Evolutionary conservation across 1,140 invertebrate species (phyloP), one percentile per base, ranked within the genome.

Genomic region (Rhyzopertha dominica): DNA sequence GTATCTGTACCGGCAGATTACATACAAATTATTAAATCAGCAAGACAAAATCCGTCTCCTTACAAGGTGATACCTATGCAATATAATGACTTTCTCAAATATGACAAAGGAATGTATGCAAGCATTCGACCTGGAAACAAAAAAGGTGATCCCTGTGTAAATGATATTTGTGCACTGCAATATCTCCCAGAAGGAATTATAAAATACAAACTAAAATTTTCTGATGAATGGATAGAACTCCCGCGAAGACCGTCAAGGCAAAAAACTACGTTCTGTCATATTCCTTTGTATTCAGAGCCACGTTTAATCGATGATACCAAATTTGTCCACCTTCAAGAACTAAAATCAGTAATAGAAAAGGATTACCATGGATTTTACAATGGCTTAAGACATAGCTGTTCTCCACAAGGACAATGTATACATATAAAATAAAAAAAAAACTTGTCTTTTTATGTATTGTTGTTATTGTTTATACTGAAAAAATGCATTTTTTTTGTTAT

Each of bases 1-100:
- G 31, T 42, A 17, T 42, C 29, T 42, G 17, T 42, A 16, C 39
- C 39, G 19, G 20, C 26, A 26, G 45, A 58, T 18, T 60, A 46
- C 39, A 36, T 56, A 10, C 25, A 19, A 31, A 36, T 37, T 26
- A 49, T 40, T 16, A 47, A 53, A 40, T 25, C 41, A 30, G 45
- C 47, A 18, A 35, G 51, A 34, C 17, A 8, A 16, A 1, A 40
- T 5, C n/a, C 23, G 9, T n/a, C 5, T 25, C 19, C 19, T 13
- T 22, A 39, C 2, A 10, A 7, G 14, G 23, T 39, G 10, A 20
- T 16, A 30, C 12, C n/a, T 39, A 1, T 39, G 5, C 18, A 12
- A 9, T 36, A 16, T 12, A 36, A 36, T n/a, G 34, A 36, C 5
- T 10, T 18, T 36, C 22, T 17, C 12, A 19, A 18, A 9, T 36